Percentiles rank a stretch among this genome's conserved stretches.
Conservation (phyloP, 2,113 vertebrate genomes). For the Oceanites oceanicus region DNA sequence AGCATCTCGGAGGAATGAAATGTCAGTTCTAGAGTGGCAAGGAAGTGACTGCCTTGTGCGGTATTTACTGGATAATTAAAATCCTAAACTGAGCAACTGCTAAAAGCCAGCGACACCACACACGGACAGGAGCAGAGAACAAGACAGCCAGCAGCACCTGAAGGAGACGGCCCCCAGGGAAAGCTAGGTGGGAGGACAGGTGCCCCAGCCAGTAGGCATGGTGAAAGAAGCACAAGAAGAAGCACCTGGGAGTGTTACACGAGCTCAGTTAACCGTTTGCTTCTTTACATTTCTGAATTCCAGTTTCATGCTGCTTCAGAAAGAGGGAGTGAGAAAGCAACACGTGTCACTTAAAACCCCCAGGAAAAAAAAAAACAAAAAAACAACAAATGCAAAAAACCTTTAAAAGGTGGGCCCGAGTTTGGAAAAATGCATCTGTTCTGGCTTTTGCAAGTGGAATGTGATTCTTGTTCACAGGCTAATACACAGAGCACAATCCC, state of each 20-base stretch:
- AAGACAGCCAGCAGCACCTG: slow-evolving; percentile 41
- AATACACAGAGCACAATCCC: slow-evolving; percentile 42
- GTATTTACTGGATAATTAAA: neutral
- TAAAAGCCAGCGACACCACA: slow-evolving; percentile 3
- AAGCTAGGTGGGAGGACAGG: neutral
- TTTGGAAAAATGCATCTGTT: slow-evolving; percentile 46
- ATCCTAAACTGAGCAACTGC: neutral
- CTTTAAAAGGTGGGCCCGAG: neutral
- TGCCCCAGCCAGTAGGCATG: neutral
- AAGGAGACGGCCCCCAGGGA: neutral
- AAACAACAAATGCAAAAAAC: neutral
- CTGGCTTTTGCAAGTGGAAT: slow-evolving; percentile 61
- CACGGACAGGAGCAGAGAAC: neutral
- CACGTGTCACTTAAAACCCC: neutral
- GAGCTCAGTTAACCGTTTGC: neutral
- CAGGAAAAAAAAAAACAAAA: neutral
- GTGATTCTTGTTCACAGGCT: slow-evolving; percentile 47
- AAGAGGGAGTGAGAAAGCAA: slow-evolving; percentile 40
- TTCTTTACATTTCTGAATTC: slow-evolving; percentile 24
- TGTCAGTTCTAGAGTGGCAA: neutral
- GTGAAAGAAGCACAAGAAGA: neutral
- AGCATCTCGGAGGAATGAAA: neutral
- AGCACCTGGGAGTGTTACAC: neutral
- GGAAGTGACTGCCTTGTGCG: neutral
- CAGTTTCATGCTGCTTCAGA: slow-evolving; percentile 33